Evolutionary conservation across 1,140 invertebrate species (phyloP), one percentile per base, ranked within the genome.

Genomic region (Adelges cooleyi): DNA sequence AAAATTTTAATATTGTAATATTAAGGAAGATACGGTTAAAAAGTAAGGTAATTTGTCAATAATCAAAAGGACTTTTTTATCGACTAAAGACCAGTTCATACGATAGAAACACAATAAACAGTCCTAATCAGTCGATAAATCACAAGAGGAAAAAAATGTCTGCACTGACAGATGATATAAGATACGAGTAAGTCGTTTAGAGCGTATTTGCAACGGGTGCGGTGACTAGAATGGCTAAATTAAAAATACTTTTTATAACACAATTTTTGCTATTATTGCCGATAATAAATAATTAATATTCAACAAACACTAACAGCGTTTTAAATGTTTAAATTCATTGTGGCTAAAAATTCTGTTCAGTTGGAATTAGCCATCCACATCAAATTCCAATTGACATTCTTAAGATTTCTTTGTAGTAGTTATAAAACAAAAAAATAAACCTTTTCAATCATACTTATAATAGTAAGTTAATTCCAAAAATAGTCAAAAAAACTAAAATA

Each of bases 291-390:
- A 52, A 54, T 5, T 15, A 25, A 42, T 42, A 27, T 27, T 27
- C 11, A 8, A 15, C 22, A 22, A 13, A 40, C n/a, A 13, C 23
- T 20, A 52, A 6, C 18, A 8, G 27, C 15, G 18, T 38, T n/a
- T 40, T 38, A 54, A 38, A 20, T 17, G 29, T 17, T 38, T n/a
- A 44, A 59, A 59, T 25, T 42, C 5, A 17, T 10, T n/a, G 33
- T 29, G 33, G 9, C 27, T 18, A 27, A 38, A 38, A 38, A 38
- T 38, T 38, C 13, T 18, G n/a, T 59, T 44, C n/a, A 27, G 4
- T 13, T 27, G 38, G 38, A 59, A 59, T 59, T 59, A 23, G n/a
- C 53, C 53, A 59, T 22, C 38, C 9, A 59, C 23, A 42, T 59
- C 22, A 44, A 25, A 25, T 20, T n/a, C 23, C 13, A 56, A 56